These are phyloP conservation scores for Corticium candelabrum DNA, from an alignment of 37 sponge, comb jelly and placozoan species.

Conservation along the genomic window DNA sequence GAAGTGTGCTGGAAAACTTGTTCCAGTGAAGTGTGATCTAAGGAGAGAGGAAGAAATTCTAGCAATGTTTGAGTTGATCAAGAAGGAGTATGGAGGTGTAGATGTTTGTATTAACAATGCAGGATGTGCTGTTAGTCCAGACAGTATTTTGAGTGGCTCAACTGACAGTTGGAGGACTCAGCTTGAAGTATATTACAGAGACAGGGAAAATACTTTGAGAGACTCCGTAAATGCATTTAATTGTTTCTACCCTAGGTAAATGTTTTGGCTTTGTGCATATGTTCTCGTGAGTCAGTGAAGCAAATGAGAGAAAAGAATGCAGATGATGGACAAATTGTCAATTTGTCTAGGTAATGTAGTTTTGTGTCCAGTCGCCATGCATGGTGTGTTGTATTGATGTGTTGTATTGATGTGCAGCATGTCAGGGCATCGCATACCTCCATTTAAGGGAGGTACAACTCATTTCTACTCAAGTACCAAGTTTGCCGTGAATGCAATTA, in stretches of 20 bases:
- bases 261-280: conserved; percentile 18
- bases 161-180: conserved; percentile 67
- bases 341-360: too few relatives aligned
- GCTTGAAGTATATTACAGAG: too few relatives aligned
- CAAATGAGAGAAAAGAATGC: conserved; percentile 44
- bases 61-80: conserved; percentile 29
- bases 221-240: too few relatives aligned
- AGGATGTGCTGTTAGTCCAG: conserved; percentile 49
- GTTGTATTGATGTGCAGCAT: too few relatives aligned
- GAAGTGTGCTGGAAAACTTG: conserved; percentile 24
- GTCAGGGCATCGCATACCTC: conserved; percentile 44
- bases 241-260: too few relatives aligned
- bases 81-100: conserved; percentile 43
- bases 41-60: conserved; percentile 54
- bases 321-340: conserved; percentile 64
- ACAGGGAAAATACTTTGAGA: too few relatives aligned
- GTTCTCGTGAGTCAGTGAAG: conserved; percentile 56
- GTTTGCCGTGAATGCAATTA: conserved; percentile 66
- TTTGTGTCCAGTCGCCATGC: too few relatives aligned
- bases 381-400: too few relatives aligned
- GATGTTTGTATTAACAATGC: conserved; percentile 77
- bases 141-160: conserved; percentile 33
- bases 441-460: not conserved
- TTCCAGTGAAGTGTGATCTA: conserved; percentile 68
- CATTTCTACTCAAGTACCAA: conserved; percentile 59